phyloP scores from a whole-genome alignment of 2,797 vertebrate genomes.

The Anabas testudineus region DNA sequence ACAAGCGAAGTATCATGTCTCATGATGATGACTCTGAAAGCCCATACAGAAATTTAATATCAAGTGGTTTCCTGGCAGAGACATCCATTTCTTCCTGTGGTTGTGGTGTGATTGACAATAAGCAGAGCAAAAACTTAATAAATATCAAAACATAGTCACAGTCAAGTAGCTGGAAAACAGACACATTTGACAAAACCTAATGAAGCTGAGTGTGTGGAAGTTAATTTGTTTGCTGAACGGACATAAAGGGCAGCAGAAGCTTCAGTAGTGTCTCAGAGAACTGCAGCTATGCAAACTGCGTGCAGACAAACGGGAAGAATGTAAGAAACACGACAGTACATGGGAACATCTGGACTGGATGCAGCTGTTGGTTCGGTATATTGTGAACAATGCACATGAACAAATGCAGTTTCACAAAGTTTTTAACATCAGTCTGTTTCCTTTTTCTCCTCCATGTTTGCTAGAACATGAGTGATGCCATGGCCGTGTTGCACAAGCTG shows the following conservation, averaged over 20 bases:
- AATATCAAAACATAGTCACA: constrained; percentile 26
- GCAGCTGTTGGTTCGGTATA: constrained; percentile 1
- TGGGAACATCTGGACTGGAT: not conserved
- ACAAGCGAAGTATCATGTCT: constrained; percentile 19
- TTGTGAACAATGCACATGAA: not conserved
- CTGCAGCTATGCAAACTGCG: constrained; percentile 22
- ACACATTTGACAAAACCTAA: constrained; percentile 7
- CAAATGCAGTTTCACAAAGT: not conserved
- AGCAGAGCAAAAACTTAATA: constrained; percentile 6
- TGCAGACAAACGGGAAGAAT: constrained; percentile 31
- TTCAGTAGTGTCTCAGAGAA: too few species aligned
- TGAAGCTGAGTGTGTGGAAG: not conserved
- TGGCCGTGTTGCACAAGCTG: constrained; percentile 97
- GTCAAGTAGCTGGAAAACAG: not conserved
- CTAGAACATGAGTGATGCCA: constrained; percentile 99
- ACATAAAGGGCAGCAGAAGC: too few species aligned
- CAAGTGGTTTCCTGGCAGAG: constrained; percentile 40
- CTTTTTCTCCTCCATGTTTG: constrained; percentile 25
- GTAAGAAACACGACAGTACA: not conserved
- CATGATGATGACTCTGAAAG: constrained; percentile 5
- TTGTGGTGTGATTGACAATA: constrained; percentile 16
- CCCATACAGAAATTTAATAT: constrained; percentile 24
- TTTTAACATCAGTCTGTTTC: not conserved
- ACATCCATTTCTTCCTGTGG: constrained; percentile 23
- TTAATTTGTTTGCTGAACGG: not conserved